These are phyloP conservation scores for Lepidonotus clava DNA, from an alignment of 2,888 invertebrate genomes.

Conservation along the genomic window DNA sequence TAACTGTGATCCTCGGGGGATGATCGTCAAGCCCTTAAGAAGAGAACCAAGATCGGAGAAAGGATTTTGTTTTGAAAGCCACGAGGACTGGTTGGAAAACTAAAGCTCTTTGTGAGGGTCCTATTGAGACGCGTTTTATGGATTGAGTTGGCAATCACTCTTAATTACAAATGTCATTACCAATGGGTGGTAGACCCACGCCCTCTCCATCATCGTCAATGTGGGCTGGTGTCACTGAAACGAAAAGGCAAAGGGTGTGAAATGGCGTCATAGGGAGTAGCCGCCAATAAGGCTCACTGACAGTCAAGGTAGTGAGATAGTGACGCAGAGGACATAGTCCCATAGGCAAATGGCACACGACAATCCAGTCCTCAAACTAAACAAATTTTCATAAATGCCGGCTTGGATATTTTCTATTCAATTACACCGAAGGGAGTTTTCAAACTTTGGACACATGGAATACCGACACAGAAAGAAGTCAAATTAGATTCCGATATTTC, in stretches of 20 bases:
- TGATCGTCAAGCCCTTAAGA: background rate
- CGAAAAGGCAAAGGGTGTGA: conserved; percentile 22
- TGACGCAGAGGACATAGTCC: background rate
- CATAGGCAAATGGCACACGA: background rate
- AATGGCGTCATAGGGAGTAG: too few species aligned
- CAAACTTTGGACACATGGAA: too few species aligned
- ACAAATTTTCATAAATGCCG: too few species aligned
- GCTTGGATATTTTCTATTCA: too few species aligned
- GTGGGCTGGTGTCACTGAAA: conserved; percentile 54
- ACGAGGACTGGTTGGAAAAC: background rate
- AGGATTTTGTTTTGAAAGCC: background rate
- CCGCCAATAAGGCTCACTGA: background rate
- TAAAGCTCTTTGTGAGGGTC: conserved; percentile 29
- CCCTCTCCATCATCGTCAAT: conserved; percentile 51
- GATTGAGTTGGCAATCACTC: conserved; percentile 27
- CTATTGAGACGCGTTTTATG: conserved; percentile 13
- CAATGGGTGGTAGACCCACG: conserved; percentile 54
- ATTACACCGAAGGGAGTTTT: too few species aligned
- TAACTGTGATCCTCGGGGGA: conserved; percentile 13
- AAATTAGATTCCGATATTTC: too few species aligned
- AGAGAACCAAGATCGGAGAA: background rate
- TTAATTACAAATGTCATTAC: conserved; percentile 55
- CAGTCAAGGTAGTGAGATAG: too few species aligned
- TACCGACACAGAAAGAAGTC: too few species aligned
- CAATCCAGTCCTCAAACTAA: too few species aligned